Evolutionary conservation across 2,797 vertebrate species (phyloP).

Genomic region (Pseudocheirus occidentalis): DNA sequence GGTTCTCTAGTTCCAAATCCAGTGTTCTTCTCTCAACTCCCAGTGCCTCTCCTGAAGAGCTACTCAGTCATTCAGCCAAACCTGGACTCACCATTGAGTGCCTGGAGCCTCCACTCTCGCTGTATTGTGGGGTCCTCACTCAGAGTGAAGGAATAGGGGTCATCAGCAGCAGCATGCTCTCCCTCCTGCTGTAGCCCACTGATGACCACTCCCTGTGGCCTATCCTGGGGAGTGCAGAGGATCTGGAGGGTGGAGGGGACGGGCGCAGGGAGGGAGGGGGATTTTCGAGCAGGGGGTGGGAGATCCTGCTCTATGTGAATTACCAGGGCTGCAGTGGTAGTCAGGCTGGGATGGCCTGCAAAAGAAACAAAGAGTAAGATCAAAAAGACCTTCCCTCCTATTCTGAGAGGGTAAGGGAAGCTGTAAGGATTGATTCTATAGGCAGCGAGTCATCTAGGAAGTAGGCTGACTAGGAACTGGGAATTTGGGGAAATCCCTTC

Average conservation of each 20-base stretch:
- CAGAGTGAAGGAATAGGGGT: constrained; percentile 88
- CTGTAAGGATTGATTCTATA: not conserved
- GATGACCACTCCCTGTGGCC: constrained; percentile 88
- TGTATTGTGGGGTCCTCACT: constrained; percentile 87
- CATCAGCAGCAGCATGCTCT: constrained; percentile 83
- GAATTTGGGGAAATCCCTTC: not conserved
- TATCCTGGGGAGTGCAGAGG: constrained; percentile 90
- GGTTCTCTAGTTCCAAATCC: not conserved
- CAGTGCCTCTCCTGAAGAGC: not conserved
- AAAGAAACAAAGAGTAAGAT: not conserved
- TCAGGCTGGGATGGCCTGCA: constrained; percentile 87
- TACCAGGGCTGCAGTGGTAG: constrained; percentile 86
- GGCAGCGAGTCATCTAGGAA: not conserved
- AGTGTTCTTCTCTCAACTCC: not conserved
- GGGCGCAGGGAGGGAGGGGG: constrained; percentile 76
- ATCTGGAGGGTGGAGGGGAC: constrained; percentile 88
- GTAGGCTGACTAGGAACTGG: not conserved
- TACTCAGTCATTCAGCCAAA: not conserved
- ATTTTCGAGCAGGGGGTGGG: constrained; percentile 80
- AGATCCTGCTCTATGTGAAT: constrained; percentile 89
- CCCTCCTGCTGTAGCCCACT: constrained; percentile 86
- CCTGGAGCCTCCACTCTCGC: constrained; percentile 89
- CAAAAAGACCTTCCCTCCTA: not conserved
- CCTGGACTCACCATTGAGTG: constrained; percentile 87
- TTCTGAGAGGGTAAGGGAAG: not conserved